These are phyloP conservation scores for Leptocoma aspasia DNA, from an alignment of 2,113 vertebrate species.

Conservation along the genomic window DNA sequence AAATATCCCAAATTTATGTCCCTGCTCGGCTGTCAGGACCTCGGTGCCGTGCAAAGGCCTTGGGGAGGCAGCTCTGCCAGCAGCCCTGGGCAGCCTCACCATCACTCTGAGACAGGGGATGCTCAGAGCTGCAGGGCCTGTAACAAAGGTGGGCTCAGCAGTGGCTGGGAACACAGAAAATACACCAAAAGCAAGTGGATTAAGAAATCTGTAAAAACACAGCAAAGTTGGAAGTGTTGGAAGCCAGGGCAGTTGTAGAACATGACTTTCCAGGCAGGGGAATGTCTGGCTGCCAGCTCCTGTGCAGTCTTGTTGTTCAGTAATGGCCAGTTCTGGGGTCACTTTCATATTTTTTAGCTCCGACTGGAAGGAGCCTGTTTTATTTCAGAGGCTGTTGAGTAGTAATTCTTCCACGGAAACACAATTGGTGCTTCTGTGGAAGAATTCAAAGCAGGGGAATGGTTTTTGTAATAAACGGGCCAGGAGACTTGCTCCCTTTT, in stretches of 20 bases:
- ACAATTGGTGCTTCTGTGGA: no score
- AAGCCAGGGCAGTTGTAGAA: background rate
- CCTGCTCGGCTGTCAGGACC: background rate
- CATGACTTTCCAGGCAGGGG: background rate
- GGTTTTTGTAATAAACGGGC: no score
- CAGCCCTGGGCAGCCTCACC: background rate
- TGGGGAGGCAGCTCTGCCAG: background rate
- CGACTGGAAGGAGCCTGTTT: background rate
- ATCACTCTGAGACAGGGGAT: accelerated
- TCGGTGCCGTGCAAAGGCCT: accelerated
- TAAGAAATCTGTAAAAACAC: background rate
- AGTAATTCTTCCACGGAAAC: background rate
- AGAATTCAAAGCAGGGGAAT: background rate
- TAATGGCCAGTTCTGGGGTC: background rate
- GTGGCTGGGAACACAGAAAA: background rate
- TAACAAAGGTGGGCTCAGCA: background rate
- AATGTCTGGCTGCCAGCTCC: background rate
- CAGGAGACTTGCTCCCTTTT: no score
- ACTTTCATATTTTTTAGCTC: background rate
- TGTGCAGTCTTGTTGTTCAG: background rate
- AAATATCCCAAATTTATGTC: background rate
- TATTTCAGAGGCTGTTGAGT: background rate
- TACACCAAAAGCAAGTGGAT: background rate
- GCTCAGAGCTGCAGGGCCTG: background rate
- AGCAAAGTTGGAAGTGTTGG: background rate